Base-by-base conservation (phyloP, 2,888 invertebrate species). In the Pandemis heparana region DNA sequence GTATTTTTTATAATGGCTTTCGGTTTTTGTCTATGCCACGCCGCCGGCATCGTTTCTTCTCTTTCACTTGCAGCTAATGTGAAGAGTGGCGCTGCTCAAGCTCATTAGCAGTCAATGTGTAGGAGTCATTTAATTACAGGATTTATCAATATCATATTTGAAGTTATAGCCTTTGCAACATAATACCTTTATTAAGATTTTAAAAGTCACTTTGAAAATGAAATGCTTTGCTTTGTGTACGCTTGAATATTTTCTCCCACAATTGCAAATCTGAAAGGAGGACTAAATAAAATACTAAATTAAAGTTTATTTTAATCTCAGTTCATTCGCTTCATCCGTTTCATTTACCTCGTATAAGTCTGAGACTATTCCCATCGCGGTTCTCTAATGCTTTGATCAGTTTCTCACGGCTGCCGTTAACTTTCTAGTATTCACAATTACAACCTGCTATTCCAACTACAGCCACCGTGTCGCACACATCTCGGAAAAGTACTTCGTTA, bases 311-410 rank as follows among this genome's bases (percentile, higher is more conserved):
- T 53, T 18, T 18, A 18, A 12, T 10, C 12, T 0, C 12, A 23
- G 10, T 12, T 56, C 5, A 8, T 32, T 32, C 1, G n/a, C 7
- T 38, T 32, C 12, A 51, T n/a, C 46, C 1, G 16, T 7, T 16
- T 18, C 38, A 66, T 39, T 14, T 18, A 18, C 5, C 51, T n/a
- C n/a, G 8, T 32, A 43, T 23, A 46, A 23, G 8, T 41, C 23
- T 12, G 3, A 14, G 43, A 46, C 9, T 23, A 41, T 73, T 73
- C 68, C 68, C 68, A 53, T 16, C 48, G 56, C 56, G 39, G 73
- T 48, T 68, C 68, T 72, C 67, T 72, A 72, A 63, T 56, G 62
- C 23, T 66, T 56, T 41, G 73, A 69, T 73, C 59, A 51, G 51
- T 69, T 68, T 72, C 68, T 43, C 72, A 73, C 72, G 46, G 51